Evolutionary conservation across 1,140 invertebrate species (phyloP).

Genomic region (Hydropsyche tenuis): DNA sequence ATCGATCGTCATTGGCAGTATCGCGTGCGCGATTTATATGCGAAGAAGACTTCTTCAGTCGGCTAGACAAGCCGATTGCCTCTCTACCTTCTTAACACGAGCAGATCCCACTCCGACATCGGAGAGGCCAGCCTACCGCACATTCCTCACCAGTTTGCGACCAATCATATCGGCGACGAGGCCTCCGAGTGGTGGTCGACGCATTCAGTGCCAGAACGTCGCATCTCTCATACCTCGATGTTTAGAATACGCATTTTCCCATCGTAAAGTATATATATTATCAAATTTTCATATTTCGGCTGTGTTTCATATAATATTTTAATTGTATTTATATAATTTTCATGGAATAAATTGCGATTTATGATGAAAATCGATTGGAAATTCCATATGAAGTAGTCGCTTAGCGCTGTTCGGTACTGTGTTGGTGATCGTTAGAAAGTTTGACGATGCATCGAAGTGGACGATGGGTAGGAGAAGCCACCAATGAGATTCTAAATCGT

Average conservation of each 20-base stretch:
- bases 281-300: too few relatives aligned
- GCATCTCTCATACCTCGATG: neutral
- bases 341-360: too few relatives aligned
- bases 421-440: slow-evolving; percentile 31
- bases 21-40: too few relatives aligned
- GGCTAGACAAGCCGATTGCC: too few relatives aligned
- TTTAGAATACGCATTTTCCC: neutral
- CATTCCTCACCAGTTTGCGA: slow-evolving; percentile 40
- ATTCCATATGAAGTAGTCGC: neutral
- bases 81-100: too few relatives aligned
- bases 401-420: neutral
- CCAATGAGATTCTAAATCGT: slow-evolving; percentile 33
- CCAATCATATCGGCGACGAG: slow-evolving; percentile 35
- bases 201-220: slow-evolving; percentile 32
- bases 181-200: slow-evolving; percentile 31
- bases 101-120: slow-evolving; percentile 33
- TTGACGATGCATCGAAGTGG: slow-evolving; percentile 31
- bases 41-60: too few relatives aligned
- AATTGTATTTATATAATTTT: too few relatives aligned
- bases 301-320: too few relatives aligned
- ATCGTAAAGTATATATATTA: too few relatives aligned
- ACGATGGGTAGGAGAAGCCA: slow-evolving; percentile 26
- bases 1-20: too few relatives aligned
- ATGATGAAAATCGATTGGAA: too few relatives aligned
- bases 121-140: slow-evolving; percentile 43